Conservation (phyloP, 2,888 invertebrate species). For the Torymus aiolomorphi region DNA sequence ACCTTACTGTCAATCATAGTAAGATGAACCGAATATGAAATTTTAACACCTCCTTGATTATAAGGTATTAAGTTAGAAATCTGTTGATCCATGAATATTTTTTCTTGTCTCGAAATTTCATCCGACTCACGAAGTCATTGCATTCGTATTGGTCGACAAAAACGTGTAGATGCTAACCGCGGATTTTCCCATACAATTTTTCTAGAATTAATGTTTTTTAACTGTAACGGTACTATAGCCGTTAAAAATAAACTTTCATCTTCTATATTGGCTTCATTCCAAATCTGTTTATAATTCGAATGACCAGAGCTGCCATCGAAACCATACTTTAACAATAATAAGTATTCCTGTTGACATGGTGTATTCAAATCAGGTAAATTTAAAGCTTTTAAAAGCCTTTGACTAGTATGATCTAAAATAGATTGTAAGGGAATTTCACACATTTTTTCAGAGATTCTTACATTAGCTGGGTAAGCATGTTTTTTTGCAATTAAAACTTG, state of each 20-base stretch:
- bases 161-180: neutral
- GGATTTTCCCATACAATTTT: neutral
- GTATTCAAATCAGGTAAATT: neutral
- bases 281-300: no score
- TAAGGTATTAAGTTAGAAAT: neutral
- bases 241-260: neutral
- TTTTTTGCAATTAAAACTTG: neutral
- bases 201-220: neutral
- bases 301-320: no score
- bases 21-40: neutral
- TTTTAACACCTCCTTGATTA: neutral
- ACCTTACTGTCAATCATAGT: neutral
- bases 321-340: neutral
- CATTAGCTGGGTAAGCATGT: neutral
- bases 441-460: neutral
- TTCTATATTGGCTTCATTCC: neutral
- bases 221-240: neutral
- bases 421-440: neutral
- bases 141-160: no score
- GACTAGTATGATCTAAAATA: neutral
- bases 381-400: neutral
- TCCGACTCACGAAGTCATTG: neutral
- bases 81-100: neutral
- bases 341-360: neutral
- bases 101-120: neutral